Evolutionary conservation across 2,888 invertebrate genomes (phyloP), one percentile per base, ranked within the genome.

Genomic region (Acholoe squamosa): DNA sequence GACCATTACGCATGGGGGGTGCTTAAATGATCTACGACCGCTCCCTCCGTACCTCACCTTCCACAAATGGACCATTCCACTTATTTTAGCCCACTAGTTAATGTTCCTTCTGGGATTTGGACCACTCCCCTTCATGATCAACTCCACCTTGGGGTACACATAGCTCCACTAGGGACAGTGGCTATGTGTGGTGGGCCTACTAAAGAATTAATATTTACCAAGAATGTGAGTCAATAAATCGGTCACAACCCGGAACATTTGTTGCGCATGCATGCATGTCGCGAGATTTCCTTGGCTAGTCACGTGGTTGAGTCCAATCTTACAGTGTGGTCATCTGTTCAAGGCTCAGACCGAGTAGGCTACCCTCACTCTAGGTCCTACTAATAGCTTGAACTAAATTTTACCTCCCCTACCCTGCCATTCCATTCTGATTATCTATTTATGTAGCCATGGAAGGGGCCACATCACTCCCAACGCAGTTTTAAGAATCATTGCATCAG

Each of bases 81-180:
- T 71, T 71, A 71, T 71, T 71, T 71, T 71, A 1, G 71, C 71
- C 71, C 71, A 71, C 71, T 71, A 71, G 25, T 71, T 43, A 43
- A 43, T 43, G 43, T 43, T 43, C 3, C 43, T 10, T 43, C 10
- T 43, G 43, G 43, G 43, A 43, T 3, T 43, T 43, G 43, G 10
- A 43, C 43, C 10, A 3, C 43, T 43, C 43, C 43, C 43, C 10
- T 10, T 28, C 31, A 28, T 71, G 71, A 71, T 71, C 71, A 28
- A 71, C 71, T 71, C 71, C 12, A 28, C 28, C 71, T 3, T 5
- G 7, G 14, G 71, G 12, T 71, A 0, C 71, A 3, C 14, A 16
- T 28, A 3, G 25, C 14, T 25, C 71, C 71, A 71, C 71, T 28
- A 28, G 71, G 71, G 71, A 25, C 19, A 25, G 3, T 43, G 71